Conservation (phyloP, 2,888 invertebrate genomes). For the Icerya purchasi region DNA sequence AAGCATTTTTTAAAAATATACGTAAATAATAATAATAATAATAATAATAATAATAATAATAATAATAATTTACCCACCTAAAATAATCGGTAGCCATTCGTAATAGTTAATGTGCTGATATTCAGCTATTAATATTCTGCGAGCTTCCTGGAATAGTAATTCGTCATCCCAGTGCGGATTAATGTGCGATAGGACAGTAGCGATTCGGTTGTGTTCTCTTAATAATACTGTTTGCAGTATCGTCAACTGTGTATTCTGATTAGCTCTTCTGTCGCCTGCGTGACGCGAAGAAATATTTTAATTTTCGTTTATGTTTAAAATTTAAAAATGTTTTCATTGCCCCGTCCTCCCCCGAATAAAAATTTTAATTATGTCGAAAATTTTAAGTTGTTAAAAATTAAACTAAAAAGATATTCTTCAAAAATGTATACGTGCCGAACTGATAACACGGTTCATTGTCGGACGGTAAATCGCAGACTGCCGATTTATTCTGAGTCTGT, state of each 20-base stretch:
- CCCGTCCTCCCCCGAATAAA: too few relatives aligned
- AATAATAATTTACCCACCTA: constrained; percentile 32
- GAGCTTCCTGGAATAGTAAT: constrained; percentile 45
- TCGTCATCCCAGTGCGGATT: constrained; percentile 61
- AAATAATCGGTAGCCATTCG: constrained; percentile 54
- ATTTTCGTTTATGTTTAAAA: too few relatives aligned
- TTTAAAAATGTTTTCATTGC: too few relatives aligned
- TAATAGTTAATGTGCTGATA: constrained; percentile 58
- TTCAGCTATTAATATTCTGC: constrained; percentile 49
- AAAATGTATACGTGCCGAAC: constrained; percentile 33
- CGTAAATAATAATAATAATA: too few relatives aligned
- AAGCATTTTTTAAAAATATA: too few relatives aligned
- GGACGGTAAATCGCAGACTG: constrained; percentile 41
- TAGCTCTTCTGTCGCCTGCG: constrained; percentile 55
- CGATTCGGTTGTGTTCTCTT: constrained; percentile 61
- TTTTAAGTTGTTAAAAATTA: background rate
- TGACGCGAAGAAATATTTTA: too few relatives aligned
- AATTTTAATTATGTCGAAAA: too few relatives aligned
- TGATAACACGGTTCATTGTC: constrained; percentile 45
- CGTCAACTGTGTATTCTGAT: constrained; percentile 54
- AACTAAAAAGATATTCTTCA: background rate
- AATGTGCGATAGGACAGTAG: constrained; percentile 33
- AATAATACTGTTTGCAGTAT: constrained; percentile 50
- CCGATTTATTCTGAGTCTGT: constrained; percentile 38
- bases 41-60: too few relatives aligned